Evolutionary conservation across 2,797 vertebrate species (phyloP).

Genomic region (Enteromius afrohamiltoni): DNA sequence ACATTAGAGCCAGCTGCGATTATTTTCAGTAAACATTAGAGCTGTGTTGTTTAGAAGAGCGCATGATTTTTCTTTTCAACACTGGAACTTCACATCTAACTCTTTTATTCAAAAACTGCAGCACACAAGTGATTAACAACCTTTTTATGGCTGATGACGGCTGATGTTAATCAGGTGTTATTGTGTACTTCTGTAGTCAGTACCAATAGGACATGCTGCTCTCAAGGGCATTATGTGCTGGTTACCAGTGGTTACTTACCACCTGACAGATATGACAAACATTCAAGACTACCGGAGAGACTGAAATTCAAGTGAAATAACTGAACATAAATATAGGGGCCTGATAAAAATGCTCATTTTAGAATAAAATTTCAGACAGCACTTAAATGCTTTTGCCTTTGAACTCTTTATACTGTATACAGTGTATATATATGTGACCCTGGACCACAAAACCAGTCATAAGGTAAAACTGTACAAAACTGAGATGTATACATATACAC

Average conservation of each 20-base stretch:
- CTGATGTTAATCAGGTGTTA: not conserved
- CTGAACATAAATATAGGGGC: no score
- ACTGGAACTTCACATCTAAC: not conserved
- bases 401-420: no score
- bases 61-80: not conserved
- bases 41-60: not conserved
- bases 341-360: no score
- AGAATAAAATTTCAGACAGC: no score
- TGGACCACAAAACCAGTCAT: no score
- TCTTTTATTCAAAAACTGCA: not conserved
- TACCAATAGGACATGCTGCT: not conserved
- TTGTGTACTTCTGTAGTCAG: not conserved
- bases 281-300: not conserved
- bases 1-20: not conserved
- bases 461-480: no score
- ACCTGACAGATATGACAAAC: not conserved
- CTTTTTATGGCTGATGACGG: not conserved
- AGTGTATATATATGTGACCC: not conserved
- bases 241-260: not conserved
- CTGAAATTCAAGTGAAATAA: not conserved
- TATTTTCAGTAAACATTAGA: constrained; percentile 16
- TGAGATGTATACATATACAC: no score
- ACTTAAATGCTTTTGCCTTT: no score
- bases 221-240: not conserved
- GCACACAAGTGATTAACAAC: not conserved